Evolutionary conservation across 2,797 vertebrate genomes (phyloP), one percentile per base, ranked within the genome.

Genomic region (Alectoris magna): DNA sequence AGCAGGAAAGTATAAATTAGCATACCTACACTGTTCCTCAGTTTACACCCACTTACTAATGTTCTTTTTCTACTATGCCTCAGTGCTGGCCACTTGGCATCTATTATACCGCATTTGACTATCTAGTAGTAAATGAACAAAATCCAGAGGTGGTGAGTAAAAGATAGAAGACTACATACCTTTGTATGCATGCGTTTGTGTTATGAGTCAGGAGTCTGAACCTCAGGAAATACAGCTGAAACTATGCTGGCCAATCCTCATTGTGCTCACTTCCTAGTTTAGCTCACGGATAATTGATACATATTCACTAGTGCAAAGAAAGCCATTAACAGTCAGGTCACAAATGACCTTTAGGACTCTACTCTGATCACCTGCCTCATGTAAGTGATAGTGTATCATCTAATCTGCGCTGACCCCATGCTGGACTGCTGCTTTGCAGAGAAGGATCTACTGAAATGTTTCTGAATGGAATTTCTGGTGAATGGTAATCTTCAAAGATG

Each of bases 1-100:
- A 85, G 39, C 73, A 85, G 81, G 83, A 90, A 24, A 18, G 49
- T 85, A 48, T 27, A 75, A 86, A 86, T 95, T 63, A 91, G 51
- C 79, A 59, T 77, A 85, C 17, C 36, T 58, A 31, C 34, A 70
- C n/a, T 44, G 34, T 90, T 75, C 60, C 87, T 87, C 76, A 68
- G 41, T 31, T 93, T 91, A 82, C 34, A 2, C 29, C 43, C 71
- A 90, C 75, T 87, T 79, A 81, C 24, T 39, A 60, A 46, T 31
- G n/a, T 69, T 78, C 31, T 88, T 93, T 79, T 84, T 36, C 73
- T 67, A 31, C 46, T 84, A 4, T 78, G 59, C 21, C 29, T 90
- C 55, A 51, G 44, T 81, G 24, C 62, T 76, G 60, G 38, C 41
- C 69, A 63, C 27, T 93, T 94, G 19, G 51, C 60, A 63, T 49